Base-by-base conservation (phyloP, 2,797 vertebrate genomes). In the Muraenolepis orangiensis region DNA sequence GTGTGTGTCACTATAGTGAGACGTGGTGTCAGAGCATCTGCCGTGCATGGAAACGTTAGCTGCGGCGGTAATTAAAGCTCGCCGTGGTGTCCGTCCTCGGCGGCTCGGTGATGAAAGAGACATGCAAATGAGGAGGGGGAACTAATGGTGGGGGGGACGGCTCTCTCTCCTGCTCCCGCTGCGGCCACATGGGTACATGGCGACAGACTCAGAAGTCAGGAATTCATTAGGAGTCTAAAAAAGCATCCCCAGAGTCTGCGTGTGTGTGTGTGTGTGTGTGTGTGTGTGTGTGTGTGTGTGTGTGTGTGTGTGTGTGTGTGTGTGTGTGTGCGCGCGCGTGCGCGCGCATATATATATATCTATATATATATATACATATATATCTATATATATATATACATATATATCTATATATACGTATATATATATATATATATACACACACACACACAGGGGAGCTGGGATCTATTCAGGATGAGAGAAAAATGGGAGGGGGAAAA, bases 41-140 rank as follows among this genome's bases (percentile, higher is more conserved):
- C 80, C 86, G 87, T 79, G 87, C 87, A 88, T n/a, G n/a, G n/a
- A n/a, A n/a, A 89, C 84, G 75, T 75, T 82, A 79, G 82, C 78
- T n/a, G 83, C 82, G 79, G 81, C 85, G 89, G 85, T 93, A 91
- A 92, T 91, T 91, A 91, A 89, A 84, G 38, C 81, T 76, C 70
- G 75, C 76, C 70, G 75, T 80, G 64, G 73, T 38, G 61, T 83
- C 77, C 83, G 26, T 74, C 67, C 72, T 89, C 88, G 87, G 87
- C 87, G 77, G 75, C 83, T 81, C 86, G 76, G 84, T 74, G 84
- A 90, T 91, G 86, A 90, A 90, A 83, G 76, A 81, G 81, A 86
- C 75, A 90, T 91, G 88, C 85, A 90, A 91, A 91, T 90, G 85
- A 89, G 84, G 73, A 61, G 7, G n/a, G n/a, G 74, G 46, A 75